A percentile compares a stretch with the other conserved stretches of the same genome.
Conservation (phyloP, 2,888 invertebrate genomes). For the Pheosia gnoma region DNA sequence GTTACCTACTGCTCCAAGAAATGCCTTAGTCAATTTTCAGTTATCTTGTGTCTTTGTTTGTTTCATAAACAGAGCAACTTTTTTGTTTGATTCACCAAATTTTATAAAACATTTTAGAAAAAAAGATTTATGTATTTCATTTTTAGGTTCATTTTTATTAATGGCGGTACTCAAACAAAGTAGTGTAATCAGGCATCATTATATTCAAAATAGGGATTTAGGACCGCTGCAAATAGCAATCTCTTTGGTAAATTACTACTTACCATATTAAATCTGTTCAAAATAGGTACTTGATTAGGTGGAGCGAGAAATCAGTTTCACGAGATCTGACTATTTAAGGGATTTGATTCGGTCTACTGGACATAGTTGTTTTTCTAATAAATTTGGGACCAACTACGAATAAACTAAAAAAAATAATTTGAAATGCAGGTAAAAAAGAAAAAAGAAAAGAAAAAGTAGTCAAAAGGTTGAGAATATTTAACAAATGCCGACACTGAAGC, state of each 20-base stretch:
- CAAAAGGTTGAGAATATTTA: no score
- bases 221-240: conserved; percentile 1
- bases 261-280: conserved; percentile 11
- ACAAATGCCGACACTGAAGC: neutral
- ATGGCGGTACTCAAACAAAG: neutral
- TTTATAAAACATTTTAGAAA: neutral
- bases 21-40: no score
- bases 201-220: neutral
- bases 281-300: conserved; percentile 12
- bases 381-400: conserved; percentile 6
- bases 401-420: neutral
- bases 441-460: no score
- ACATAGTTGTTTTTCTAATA: conserved; percentile 24
- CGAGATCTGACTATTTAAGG: conserved; percentile 16
- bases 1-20: no score
- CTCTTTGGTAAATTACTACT: conserved; percentile 6
- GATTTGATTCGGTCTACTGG: conserved; percentile 17
- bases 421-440: neutral
- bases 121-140: neutral
- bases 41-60: no score
- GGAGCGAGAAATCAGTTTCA: conserved; percentile 25
- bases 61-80: no score
- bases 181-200: neutral
- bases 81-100: no score
- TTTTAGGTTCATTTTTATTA: neutral